Percentiles rank a stretch among this genome's conserved stretches.
Evolutionary conservation across 2,113 vertebrate genomes (phyloP).

Genomic region (Sphaerodactylus townsendi): DNA sequence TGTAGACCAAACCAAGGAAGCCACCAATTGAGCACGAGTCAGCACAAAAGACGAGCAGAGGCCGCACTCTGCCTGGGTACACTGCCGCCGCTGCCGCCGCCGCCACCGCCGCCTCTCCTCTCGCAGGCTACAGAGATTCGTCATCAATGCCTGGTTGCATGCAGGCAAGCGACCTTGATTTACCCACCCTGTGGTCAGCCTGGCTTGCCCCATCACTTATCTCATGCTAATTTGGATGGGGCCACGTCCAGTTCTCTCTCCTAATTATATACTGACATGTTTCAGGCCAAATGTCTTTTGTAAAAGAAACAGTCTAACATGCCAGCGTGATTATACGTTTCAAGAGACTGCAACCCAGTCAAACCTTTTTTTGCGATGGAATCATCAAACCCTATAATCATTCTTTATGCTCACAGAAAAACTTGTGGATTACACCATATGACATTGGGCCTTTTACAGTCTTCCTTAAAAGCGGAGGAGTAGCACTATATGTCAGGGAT

Average conservation of each 20-base stretch:
- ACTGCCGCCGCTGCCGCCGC: not conserved
- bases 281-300: slow-evolving; percentile 41
- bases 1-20: not conserved
- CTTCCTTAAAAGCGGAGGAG: rapidly evolving
- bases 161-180: slow-evolving; percentile 32
- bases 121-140: slow-evolving; percentile 29
- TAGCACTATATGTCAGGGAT: too few relatives aligned
- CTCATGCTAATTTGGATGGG: slow-evolving; percentile 55
- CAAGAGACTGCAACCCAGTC: slow-evolving; percentile 28
- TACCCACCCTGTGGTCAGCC: slow-evolving; percentile 48
- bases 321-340: slow-evolving; percentile 23
- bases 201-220: slow-evolving; percentile 26
- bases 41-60: slow-evolving; percentile 14
- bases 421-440: not conserved
- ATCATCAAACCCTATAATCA: slow-evolving; percentile 57
- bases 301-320: slow-evolving; percentile 45
- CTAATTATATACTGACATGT: slow-evolving; percentile 53
- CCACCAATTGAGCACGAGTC: not conserved
- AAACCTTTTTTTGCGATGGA: slow-evolving; percentile 26
- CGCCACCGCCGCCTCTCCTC: not conserved
- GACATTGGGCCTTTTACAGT: not conserved
- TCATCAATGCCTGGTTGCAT: slow-evolving; percentile 47
- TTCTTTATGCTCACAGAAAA: slow-evolving; percentile 3
- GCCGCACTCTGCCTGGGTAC: not conserved
- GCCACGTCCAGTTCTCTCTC: slow-evolving; percentile 21